Percentiles rank a stretch among this genome's conserved stretches.
phyloP scores from a whole-genome alignment of 2,888 invertebrate genomes.

The Hirtodrosophila duncani region DNA sequence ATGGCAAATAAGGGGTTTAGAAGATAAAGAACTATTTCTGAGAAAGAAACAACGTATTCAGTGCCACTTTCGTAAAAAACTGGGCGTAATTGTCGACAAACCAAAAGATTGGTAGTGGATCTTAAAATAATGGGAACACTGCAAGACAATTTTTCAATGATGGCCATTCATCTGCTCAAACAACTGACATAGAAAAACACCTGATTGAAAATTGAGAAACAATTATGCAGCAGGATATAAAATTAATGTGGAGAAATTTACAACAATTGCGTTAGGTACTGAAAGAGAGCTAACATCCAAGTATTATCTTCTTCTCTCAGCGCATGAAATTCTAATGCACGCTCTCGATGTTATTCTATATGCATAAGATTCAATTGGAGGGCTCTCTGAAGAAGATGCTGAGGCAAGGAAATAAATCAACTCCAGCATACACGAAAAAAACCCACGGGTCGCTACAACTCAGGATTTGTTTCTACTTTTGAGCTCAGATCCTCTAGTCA shows the following conservation, averaged over 20 bases:
- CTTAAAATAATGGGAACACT: conserved; percentile 24
- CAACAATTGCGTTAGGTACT: conserved; percentile 16
- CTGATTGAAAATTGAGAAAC: conserved; percentile 24
- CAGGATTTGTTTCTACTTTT: conserved; percentile 5
- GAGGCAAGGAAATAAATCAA: conserved; percentile 1
- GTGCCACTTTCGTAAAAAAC: background rate
- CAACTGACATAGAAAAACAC: conserved; percentile 24
- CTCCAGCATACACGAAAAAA: conserved; percentile 2
- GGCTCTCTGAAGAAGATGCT: conserved; percentile 12
- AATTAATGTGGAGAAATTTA: conserved; percentile 27
- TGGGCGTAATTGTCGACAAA: background rate
- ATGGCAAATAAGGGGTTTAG: conserved; percentile 17
- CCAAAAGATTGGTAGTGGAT: conserved; percentile 2
- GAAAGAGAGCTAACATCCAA: conserved; percentile 5
- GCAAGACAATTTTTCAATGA: conserved; percentile 21
- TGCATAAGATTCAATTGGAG: conserved; percentile 6
- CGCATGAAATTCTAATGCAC: conserved; percentile 21
- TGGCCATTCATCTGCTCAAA: conserved; percentile 18
- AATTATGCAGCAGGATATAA: conserved; percentile 32
- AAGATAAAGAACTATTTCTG: conserved; percentile 4
- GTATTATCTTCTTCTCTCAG: conserved; percentile 2
- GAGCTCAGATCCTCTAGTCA: conserved; percentile 10
- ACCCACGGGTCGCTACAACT: background rate
- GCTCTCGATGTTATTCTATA: conserved; percentile 9
- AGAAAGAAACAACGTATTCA: conserved; percentile 10